Base-by-base conservation (phyloP, 2,113 vertebrate genomes). In the Setophaga coronata region DNA sequence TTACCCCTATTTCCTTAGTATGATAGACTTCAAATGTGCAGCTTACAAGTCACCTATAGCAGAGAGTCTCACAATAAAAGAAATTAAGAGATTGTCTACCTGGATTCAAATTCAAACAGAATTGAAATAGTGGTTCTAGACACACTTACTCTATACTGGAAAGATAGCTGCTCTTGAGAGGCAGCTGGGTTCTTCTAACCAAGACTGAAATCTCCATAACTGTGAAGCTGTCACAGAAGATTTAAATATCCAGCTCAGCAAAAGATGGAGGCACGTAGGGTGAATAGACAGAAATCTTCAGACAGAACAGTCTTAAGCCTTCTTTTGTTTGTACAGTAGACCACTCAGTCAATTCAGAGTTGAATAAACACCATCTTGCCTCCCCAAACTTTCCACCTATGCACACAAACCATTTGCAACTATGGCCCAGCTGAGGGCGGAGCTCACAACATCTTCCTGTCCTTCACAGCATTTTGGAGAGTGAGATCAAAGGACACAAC, bases 91-190 rank as follows among this genome's bases (percentile, higher is more conserved):
- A 36, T 28, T 56, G 24, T 28, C 31, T 88, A 31, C 4, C 13
- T 60, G 47, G 33, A 43, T 26, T 43, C 26, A 53, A 45, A 6
- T 45, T 60, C 25, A 40, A 86, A 36, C 0, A 40, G 14, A 10
- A 69, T 26, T 45, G 28, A 82, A 72, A n/a, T 7, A 58, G 9
- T 16, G 24, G 7, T 24, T 47, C 31, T 47, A n/a, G 25, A 50
- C 36, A 10, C 8, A 15, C 6, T 47, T 33, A 10, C 19, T 60
- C 1, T 43, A 2, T 48, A 40, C 28, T 48, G 53, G 28, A 53
- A 72, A 67, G 16, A 18, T 3, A 14, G 7, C 11, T 72, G 26
- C n/a, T 47, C 8, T 18, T 2, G 0, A 54, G n/a, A 11, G 17
- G 7, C 18, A 60, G 5, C 13, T 74, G 56, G 6, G 18, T 23